Evolutionary conservation across 2,797 vertebrate genomes (phyloP).

Genomic region (Novumbra hubbsi): DNA sequence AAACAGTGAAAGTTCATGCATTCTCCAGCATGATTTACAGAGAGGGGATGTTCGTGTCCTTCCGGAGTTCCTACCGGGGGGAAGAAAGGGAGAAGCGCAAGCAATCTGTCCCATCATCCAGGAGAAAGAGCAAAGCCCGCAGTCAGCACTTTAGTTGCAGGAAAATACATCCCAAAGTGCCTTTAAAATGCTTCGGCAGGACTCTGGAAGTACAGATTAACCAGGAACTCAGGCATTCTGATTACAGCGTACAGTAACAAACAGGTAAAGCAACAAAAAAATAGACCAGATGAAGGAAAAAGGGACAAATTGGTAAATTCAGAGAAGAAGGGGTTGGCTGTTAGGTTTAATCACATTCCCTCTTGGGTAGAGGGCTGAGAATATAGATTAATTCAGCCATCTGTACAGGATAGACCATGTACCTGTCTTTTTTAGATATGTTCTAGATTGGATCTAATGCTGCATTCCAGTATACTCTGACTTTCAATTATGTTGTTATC

Average conservation of each 20-base stretch:
- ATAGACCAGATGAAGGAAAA: background rate
- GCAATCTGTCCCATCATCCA: conserved; percentile 8
- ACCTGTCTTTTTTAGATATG: background rate
- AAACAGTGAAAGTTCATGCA: background rate
- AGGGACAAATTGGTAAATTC: background rate
- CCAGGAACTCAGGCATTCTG: background rate
- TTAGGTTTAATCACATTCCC: background rate
- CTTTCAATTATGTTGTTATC: background rate
- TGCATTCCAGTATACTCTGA: background rate
- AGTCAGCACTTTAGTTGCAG: conserved; percentile 27
- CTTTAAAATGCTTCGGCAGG: conserved; percentile 19
- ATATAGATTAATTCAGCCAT: background rate
- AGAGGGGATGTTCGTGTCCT: background rate
- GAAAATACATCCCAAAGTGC: conserved; percentile 27
- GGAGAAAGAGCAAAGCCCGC: background rate
- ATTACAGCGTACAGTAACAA: background rate
- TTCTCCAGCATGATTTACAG: conserved; percentile 1
- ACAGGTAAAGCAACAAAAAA: background rate
- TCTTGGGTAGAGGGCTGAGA: background rate
- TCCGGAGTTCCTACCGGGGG: background rate
- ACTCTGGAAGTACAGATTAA: conserved; percentile 5
- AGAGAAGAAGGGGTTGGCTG: background rate
- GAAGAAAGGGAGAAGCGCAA: background rate
- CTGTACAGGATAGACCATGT: background rate
- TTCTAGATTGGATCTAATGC: background rate